phyloP scores from a whole-genome alignment of 2,113 vertebrate genomes.

The Panurus biarmicus region DNA sequence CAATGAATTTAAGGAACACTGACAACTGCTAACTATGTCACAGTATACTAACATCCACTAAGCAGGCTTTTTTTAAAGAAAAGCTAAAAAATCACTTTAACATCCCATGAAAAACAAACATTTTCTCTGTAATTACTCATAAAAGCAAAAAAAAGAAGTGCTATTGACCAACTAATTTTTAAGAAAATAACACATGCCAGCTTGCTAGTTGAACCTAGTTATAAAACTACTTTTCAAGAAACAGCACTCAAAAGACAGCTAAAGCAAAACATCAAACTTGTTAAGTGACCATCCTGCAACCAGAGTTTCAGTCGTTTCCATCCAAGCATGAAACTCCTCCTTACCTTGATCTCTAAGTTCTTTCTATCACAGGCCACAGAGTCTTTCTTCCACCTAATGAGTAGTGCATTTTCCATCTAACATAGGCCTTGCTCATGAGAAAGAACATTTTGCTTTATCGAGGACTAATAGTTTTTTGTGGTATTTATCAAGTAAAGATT shows the following conservation, averaged over 20 bases:
- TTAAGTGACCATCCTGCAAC: neutral
- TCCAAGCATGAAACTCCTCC: neutral
- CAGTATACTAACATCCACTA: neutral
- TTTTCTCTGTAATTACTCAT: neutral
- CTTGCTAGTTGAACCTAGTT: neutral
- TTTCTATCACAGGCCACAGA: neutral
- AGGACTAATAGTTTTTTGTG: neutral
- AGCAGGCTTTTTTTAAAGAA: neutral
- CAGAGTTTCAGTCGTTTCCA: neutral
- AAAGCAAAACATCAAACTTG: neutral
- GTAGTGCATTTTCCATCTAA: neutral
- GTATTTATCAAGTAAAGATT: neutral
- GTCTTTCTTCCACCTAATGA: neutral
- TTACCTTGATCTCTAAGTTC: neutral
- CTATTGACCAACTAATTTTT: neutral
- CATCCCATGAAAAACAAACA: neutral
- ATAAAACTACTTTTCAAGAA: neutral
- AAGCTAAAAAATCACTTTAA: neutral
- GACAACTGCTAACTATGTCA: neutral
- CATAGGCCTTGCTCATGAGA: neutral
- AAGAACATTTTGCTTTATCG: neutral
- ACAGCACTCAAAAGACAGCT: neutral
- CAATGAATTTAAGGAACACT: neutral
- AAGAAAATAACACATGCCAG: neutral
- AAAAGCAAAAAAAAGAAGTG: neutral